Evolutionary conservation across 1,140 invertebrate species (phyloP).

Genomic region (Vanessa tameamea): DNA sequence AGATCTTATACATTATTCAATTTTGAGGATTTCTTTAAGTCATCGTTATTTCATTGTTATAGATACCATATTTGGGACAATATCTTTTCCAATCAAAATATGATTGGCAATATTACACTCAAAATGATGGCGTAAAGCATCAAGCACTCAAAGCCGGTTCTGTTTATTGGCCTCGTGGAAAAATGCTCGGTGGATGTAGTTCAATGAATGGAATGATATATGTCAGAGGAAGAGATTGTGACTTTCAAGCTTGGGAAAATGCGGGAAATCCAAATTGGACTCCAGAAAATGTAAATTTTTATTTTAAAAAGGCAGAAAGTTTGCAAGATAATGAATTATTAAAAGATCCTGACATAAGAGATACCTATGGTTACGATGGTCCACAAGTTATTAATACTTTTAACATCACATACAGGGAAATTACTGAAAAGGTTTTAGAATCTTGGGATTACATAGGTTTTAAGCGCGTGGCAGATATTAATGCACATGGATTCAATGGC

Average conservation of each 20-base stretch:
- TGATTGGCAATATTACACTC: constrained; percentile 83
- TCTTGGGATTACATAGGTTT: constrained; percentile 57
- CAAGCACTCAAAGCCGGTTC: constrained; percentile 52
- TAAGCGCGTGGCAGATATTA: constrained; percentile 50
- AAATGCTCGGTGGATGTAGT: constrained; percentile 87
- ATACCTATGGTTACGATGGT: constrained; percentile 50
- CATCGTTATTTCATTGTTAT: constrained; percentile 8
- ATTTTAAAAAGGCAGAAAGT: constrained; percentile 55
- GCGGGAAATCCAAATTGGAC: constrained; percentile 70
- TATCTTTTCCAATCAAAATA: constrained; percentile 60
- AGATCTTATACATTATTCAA: too few species aligned
- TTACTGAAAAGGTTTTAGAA: constrained; percentile 61
- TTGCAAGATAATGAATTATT: constrained; percentile 45
- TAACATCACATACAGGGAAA: constrained; percentile 42
- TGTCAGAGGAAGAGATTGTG: constrained; percentile 81
- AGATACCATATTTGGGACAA: constrained; percentile 46
- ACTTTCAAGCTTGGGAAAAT: constrained; percentile 85
- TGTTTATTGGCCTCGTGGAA: constrained; percentile 84
- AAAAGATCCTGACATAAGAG: constrained; percentile 34
- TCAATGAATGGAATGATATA: constrained; percentile 91
- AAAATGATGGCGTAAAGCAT: constrained; percentile 69
- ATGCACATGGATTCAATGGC: constrained; percentile 34
- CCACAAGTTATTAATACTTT: constrained; percentile 50
- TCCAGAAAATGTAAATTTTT: constrained; percentile 65
- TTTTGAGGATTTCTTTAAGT: too few species aligned